Evolutionary conservation across 2,888 invertebrate species (phyloP), one percentile per base, ranked within the genome.

Genomic region (Byasa hedistus): DNA sequence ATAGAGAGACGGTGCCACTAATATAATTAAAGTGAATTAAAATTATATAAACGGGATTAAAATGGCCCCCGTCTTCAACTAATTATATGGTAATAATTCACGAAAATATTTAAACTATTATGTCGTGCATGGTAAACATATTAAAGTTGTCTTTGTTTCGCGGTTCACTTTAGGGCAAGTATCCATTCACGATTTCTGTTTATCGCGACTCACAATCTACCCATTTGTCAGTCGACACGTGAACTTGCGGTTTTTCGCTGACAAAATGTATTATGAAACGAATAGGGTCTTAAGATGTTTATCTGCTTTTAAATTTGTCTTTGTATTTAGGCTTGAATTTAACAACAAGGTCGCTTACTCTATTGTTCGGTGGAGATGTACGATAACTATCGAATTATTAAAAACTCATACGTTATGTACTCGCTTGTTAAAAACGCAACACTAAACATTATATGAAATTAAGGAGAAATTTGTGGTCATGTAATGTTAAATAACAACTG

Each of bases 111-210:
- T 39, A 39, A 15, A 39, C 39, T 39, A 3, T 39, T 39, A 12
- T 39, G 3, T 39, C 12, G 39, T 3, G 39, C 15, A 15, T 39
- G 12, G 39, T 44, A 44, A 44, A 44, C 15, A 0, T 44, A 17
- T 44, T 44, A 19, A 1, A 44, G 17, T 44, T 44, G 15, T 10
- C 19, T 19, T 39, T 3, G 39, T 17, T 10, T 10, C 39, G 39
- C 39, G 12, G 17, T 27, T 39, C 39, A 17, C 17, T 55, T 64
- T 48, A 62, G 56, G 55, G 48, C 60, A 65, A 59, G 55, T 65
- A 55, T 56, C 48, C 27, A 59, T 64, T 64, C 68, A 69, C 68
- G 64, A 65, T 70, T 66, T 62, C 55, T 48, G 65, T 54, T 57
- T 67, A 70, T 70, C 66, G 23, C 32, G 22, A 39, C 55, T 27